A percentile compares a stretch with the other conserved stretches of the same genome.
Evolutionary conservation across 2,797 vertebrate species (phyloP).

Genomic region (Diceros bicornis): DNA sequence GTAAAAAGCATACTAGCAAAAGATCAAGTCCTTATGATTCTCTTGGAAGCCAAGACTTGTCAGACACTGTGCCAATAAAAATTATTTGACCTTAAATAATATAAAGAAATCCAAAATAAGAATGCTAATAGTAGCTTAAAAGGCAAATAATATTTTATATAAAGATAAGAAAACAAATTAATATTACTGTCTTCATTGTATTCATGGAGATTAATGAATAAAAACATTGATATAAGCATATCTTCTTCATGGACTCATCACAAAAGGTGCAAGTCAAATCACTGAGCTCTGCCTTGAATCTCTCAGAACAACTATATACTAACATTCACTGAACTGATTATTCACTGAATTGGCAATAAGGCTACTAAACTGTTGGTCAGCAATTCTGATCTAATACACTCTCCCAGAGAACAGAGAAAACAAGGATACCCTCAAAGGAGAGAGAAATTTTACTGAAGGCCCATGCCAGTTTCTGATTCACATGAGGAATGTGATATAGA

Average conservation of each 20-base stretch:
- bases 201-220: slow-evolving; percentile 66
- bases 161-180: slow-evolving; percentile 60
- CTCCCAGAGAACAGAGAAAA: slow-evolving; percentile 81
- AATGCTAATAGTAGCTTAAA: slow-evolving; percentile 39
- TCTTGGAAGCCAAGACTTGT: neutral
- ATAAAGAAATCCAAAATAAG: neutral
- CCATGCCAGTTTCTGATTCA: slow-evolving; percentile 73
- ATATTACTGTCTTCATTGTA: slow-evolving; percentile 37
- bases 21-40: neutral
- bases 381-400: slow-evolving; percentile 76
- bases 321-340: slow-evolving; percentile 54
- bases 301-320: slow-evolving; percentile 75
- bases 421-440: slow-evolving; percentile 83
- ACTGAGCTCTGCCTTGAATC: slow-evolving; percentile 82
- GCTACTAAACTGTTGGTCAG: slow-evolving; percentile 78
- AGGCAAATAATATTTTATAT: neutral
- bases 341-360: slow-evolving; percentile 82
- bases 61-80: neutral
- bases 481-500: slow-evolving; percentile 78
- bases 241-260: slow-evolving; percentile 79
- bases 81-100: neutral
- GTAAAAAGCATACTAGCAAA: neutral
- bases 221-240: slow-evolving; percentile 65
- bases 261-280: slow-evolving; percentile 85
- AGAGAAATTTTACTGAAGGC: slow-evolving; percentile 75